Conservation (phyloP, 1,140 invertebrate genomes). For the roundworm (Caenorhabditis elegans) region DNA sequence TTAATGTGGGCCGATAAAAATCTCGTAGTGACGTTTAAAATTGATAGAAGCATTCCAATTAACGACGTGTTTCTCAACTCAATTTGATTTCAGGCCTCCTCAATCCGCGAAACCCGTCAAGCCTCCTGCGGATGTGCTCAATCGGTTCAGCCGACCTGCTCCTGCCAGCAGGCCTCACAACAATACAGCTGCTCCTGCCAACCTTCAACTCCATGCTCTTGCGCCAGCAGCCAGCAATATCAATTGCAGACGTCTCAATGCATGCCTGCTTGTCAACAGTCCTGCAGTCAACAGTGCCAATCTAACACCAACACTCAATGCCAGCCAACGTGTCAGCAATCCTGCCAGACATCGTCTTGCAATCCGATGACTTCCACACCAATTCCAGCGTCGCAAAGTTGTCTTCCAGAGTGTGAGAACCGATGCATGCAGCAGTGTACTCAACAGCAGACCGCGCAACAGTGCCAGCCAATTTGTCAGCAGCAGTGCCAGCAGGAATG, state of each 20-base stretch:
- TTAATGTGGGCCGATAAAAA: too few relatives aligned
- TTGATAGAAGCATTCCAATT: too few relatives aligned
- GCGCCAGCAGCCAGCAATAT: neutral
- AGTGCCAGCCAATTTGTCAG: neutral
- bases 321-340: constrained; percentile 5
- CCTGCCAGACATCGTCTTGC: neutral
- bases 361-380: neutral
- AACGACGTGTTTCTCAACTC: too few relatives aligned
- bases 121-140: neutral
- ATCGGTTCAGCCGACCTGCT: neutral
- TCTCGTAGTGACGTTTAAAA: too few relatives aligned
- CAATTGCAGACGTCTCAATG: neutral
- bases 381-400: neutral
- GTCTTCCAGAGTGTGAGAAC: neutral
- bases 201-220: neutral
- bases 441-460: neutral
- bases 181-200: neutral
- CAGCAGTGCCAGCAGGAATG: constrained; percentile 15
- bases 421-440: neutral
- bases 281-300: neutral
- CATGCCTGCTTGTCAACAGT: neutral
- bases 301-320: neutral
- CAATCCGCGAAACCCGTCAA: neutral
- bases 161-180: constrained; percentile 13
- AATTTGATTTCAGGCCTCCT: neutral